Base-by-base conservation (phyloP, 2,113 vertebrate species). In the Pogonocichla stellata region DNA sequence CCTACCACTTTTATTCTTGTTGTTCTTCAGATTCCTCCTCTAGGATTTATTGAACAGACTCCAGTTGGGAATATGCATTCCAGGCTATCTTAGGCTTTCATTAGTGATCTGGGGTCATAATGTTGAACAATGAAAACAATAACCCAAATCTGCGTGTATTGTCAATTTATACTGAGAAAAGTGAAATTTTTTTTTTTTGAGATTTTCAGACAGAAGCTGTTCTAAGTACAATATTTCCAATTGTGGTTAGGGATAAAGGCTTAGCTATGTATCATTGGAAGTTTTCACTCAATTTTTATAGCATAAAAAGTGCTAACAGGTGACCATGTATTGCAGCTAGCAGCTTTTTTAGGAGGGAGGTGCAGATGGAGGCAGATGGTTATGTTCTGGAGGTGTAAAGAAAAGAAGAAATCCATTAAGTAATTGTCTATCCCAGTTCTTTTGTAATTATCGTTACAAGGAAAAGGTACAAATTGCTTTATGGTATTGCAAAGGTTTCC, bases 291-390 rank as follows among this genome's bases (percentile, higher is more conserved):
- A 34, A 26, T 13, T 47, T 73, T 11, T 54, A 11, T 28, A n/a
- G 7, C 2, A 1, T 48, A 61, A 77, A 60, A 93, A n/a, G 1
- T 5, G 2, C 19, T 72, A 69, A 71, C 12, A 47, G 7, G 29
- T 56, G 26, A 56, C 62, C 17, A 12, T 40, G 18, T 28, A 43
- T 18, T 86, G 25, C 19, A 58, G 15, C 9, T 33, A 47, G 51
- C 36, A 66, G 13, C 5, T 31, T 92, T 45, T 53, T 2, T 0
- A 19, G 4, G 4, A 14, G 7, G 9, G 4, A 53, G 7, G 36
- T 90, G 62, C 61, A 12, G 14, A 65, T 75, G 6, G 7, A 12
- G 19, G 18, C 29, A 85, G 36, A 64, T 17, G 23, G 8, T 42
- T 58, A 34, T 66, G 19, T 43, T 73, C 19, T 9, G n/a, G 42